Evolutionary conservation across 2,113 vertebrate genomes (phyloP).

Genomic region (Sminthopsis crassicaudata): DNA sequence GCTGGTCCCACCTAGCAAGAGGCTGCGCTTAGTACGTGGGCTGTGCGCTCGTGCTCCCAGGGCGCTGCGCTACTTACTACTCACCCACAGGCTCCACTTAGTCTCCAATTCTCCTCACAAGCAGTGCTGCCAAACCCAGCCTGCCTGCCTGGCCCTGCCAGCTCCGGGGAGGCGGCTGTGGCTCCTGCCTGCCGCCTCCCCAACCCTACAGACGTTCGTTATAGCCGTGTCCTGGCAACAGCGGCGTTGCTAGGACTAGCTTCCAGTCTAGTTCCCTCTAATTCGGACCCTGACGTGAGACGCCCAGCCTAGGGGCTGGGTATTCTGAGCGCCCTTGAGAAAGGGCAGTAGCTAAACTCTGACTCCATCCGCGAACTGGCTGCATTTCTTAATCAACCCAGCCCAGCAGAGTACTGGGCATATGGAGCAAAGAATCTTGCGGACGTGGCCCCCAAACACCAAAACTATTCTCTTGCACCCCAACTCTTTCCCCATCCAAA

Average conservation of each 20-base stretch:
- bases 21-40: not conserved
- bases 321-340: no score
- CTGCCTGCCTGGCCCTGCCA: not conserved
- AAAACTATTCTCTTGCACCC: not conserved
- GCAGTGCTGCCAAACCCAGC: not conserved
- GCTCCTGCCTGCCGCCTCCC: not conserved
- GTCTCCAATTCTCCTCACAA: not conserved
- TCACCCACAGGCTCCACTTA: not conserved
- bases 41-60: not conserved
- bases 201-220: not conserved
- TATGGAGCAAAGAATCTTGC: no score
- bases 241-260: not conserved
- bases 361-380: not conserved
- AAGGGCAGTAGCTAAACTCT: not conserved
- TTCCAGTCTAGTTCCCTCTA: not conserved
- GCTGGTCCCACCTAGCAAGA: not conserved
- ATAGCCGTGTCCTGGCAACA: slow-evolving; percentile 39
- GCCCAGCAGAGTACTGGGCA: not conserved
- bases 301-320: not conserved
- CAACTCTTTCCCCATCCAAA: not conserved
- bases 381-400: not conserved
- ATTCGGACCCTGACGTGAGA: not conserved
- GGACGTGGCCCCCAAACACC: not conserved
- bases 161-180: not conserved
- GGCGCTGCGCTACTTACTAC: not conserved